Conservation (phyloP, 2,797 vertebrate species). For the Arrhamphus sclerolepis region DNA sequence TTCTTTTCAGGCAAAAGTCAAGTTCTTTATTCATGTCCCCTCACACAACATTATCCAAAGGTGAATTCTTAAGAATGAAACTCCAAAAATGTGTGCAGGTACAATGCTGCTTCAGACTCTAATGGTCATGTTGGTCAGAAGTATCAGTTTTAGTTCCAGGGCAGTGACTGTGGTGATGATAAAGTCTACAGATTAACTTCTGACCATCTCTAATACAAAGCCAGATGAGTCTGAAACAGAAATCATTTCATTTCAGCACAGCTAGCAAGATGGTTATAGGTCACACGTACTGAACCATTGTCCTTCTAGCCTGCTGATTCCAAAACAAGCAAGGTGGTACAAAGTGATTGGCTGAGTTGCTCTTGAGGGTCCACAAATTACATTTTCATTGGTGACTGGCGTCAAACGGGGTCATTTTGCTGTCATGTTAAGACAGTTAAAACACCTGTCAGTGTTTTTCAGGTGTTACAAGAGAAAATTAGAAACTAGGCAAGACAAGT, state of each 20-base stretch:
- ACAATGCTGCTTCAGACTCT: not conserved
- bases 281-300: constrained; percentile 33
- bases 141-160: not conserved
- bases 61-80: constrained; percentile 32
- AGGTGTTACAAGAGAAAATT: no score
- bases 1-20: constrained; percentile 69
- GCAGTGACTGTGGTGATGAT: not conserved
- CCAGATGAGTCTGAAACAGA: constrained; percentile 10
- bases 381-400: no score
- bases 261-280: constrained; percentile 35
- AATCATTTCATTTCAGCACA: constrained; percentile 10
- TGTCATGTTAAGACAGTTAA: no score
- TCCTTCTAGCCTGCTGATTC: constrained; percentile 23
- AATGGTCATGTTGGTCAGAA: not conserved
- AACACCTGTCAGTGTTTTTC: no score
- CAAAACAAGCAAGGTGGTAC: constrained; percentile 34
- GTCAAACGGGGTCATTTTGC: no score
- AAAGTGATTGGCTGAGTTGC: constrained; percentile 10
- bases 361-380: no score
- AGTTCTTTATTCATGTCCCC: constrained; percentile 66
- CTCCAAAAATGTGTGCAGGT: constrained; percentile 17
- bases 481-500: no score
- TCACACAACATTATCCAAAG: constrained; percentile 59
- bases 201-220: not conserved
- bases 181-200: constrained; percentile 3